Percentiles rank a stretch among this genome's conserved stretches.
Evolutionary conservation across 2,113 vertebrate species (phyloP).

Genomic region (Dryoscopus gambensis): DNA sequence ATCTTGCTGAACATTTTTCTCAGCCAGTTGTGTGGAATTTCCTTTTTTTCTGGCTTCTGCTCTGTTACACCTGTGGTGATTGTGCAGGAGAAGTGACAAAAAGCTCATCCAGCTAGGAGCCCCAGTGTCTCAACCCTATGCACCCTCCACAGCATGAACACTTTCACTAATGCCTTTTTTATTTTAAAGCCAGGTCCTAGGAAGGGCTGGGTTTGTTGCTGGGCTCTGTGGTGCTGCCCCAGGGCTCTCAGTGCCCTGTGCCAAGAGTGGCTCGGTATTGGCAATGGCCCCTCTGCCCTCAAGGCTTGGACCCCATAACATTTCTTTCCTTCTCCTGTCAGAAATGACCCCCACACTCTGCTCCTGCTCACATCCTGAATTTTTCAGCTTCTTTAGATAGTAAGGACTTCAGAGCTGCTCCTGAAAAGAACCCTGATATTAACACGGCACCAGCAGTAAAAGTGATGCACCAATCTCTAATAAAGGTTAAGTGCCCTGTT

Average conservation of each 20-base stretch:
- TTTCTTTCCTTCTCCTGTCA: neutral
- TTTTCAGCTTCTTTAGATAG: neutral
- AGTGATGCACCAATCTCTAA: neutral
- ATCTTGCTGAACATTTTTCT: neutral
- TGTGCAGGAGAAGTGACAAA: neutral
- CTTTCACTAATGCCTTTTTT: neutral
- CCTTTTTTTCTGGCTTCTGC: neutral
- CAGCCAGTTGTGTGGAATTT: neutral
- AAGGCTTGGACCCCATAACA: neutral
- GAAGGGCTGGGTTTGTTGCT: neutral
- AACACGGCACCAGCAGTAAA: neutral
- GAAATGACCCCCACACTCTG: neutral
- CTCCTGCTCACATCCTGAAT: neutral
- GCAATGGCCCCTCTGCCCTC: neutral
- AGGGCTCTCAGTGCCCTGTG: neutral
- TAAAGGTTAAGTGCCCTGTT: neutral
- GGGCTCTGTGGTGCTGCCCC: neutral
- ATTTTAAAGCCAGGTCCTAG: neutral
- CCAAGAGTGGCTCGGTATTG: neutral
- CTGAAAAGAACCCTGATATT: neutral
- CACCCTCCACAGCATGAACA: neutral
- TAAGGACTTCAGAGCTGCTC: neutral
- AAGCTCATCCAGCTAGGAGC: neutral
- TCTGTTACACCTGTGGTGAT: neutral
- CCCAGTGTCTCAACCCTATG: neutral